A percentile compares a stretch with the other conserved stretches of the same genome.
Conservation (phyloP, 2,888 invertebrate species). For the Coleophora deauratella region DNA sequence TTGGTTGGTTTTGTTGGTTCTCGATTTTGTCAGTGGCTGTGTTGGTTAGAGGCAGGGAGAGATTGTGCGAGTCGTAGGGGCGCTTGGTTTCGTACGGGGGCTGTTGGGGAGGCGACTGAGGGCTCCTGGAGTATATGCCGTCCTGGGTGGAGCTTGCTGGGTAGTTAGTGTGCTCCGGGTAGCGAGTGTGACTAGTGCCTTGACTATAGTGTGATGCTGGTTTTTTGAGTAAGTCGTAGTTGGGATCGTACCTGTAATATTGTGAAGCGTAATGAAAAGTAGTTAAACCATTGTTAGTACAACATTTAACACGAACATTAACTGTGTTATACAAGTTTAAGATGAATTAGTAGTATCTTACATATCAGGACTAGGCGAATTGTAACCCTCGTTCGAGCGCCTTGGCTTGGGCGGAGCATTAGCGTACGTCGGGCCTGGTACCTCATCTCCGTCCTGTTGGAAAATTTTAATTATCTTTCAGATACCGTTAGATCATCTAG, state of each 20-base stretch:
- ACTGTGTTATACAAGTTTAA: too few relatives aligned
- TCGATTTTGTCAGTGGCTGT: conserved; percentile 54
- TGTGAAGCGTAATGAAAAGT: conserved; percentile 9
- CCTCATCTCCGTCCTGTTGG: conserved; percentile 52
- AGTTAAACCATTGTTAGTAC: conserved; percentile 11
- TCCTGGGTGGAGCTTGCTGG: conserved; percentile 57
- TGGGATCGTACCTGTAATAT: conserved; percentile 69
- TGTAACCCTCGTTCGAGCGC: conserved; percentile 84
- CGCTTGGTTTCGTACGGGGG: conserved; percentile 51
- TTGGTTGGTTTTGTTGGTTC: conserved; percentile 51
- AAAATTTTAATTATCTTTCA: neutral
- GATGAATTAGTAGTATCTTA: too few relatives aligned
- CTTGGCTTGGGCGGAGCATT: conserved; percentile 93
- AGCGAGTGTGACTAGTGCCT: conserved; percentile 55
- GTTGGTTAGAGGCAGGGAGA: conserved; percentile 61
- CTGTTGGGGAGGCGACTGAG: conserved; percentile 59
- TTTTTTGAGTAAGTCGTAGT: conserved; percentile 69
- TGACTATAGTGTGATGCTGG: conserved; percentile 68
- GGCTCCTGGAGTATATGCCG: conserved; percentile 67
- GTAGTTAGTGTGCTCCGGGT: conserved; percentile 55
- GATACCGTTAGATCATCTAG: neutral
- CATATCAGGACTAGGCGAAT: conserved; percentile 83
- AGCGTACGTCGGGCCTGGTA: conserved; percentile 82
- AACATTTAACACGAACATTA: too few relatives aligned
- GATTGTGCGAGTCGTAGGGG: conserved; percentile 60